These are phyloP conservation scores for Zoanthus gigantus DNA, from an alignment of 92 coral and sea anemone genomes.

Conservation along the genomic window DNA sequence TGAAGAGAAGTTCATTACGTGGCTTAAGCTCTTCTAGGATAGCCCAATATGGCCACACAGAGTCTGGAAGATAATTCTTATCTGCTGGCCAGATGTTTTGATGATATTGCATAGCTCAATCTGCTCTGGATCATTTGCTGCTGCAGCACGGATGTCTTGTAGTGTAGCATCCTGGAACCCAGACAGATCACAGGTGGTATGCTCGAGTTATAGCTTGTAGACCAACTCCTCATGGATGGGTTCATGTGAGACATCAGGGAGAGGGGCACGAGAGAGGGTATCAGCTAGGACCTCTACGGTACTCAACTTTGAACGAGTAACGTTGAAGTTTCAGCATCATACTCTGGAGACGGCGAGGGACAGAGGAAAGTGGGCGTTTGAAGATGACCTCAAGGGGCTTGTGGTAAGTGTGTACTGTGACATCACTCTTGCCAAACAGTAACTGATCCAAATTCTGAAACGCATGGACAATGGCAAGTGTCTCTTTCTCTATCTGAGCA, in stretches of 20 bases:
- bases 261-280: neutral
- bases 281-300: neutral
- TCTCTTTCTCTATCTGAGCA: too few relatives aligned
- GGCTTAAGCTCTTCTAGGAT: constrained; percentile 52
- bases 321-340: too few relatives aligned
- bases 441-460: too few relatives aligned
- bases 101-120: constrained; percentile 8
- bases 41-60: constrained; percentile 63
- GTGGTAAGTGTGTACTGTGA: too few relatives aligned
- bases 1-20: constrained; percentile 16
- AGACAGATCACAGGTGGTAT: neutral
- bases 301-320: neutral
- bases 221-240: constrained; percentile 4
- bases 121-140: constrained; percentile 13
- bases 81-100: constrained; percentile 4
- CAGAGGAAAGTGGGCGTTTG: too few relatives aligned
- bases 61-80: neutral
- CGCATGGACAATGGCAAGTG: too few relatives aligned
- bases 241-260: neutral
- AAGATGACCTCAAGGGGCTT: too few relatives aligned
- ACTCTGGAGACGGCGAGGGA: too few relatives aligned
- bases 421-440: too few relatives aligned
- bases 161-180: constrained; percentile 26
- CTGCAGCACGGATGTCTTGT: constrained; percentile 4
- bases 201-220: neutral